phyloP scores from a whole-genome alignment of 2,797 vertebrate species.

The Sus cebifrons region DNA sequence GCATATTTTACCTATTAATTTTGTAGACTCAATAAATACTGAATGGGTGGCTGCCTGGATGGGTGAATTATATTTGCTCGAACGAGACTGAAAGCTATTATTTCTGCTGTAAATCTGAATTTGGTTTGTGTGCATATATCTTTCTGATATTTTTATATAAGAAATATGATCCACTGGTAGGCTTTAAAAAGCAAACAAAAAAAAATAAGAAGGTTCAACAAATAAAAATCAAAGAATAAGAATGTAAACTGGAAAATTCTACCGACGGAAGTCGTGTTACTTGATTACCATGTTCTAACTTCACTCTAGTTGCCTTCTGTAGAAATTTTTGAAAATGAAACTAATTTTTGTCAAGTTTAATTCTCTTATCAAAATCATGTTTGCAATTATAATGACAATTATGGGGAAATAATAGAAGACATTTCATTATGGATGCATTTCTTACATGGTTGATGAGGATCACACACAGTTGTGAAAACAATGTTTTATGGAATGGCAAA shows the following conservation, averaged over 20 bases:
- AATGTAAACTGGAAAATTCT: constrained; percentile 51
- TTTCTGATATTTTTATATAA: constrained; percentile 71
- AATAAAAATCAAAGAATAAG: constrained; percentile 39
- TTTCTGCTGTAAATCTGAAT: constrained; percentile 41
- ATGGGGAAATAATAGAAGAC: not conserved
- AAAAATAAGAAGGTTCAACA: not conserved
- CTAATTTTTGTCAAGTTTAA: constrained; percentile 42
- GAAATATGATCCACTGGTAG: constrained; percentile 28
- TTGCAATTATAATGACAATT: constrained; percentile 9
- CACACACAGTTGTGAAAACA: not conserved
- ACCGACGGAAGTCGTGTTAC: constrained; percentile 8
- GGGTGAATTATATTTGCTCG: constrained; percentile 50
- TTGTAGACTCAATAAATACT: constrained; percentile 46
- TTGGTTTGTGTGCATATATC: not conserved
- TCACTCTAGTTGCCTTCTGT: not conserved
- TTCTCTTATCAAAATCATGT: constrained; percentile 45
- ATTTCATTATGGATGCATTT: constrained; percentile 49
- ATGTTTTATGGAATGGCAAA: constrained; percentile 15
- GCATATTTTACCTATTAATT: constrained; percentile 27
- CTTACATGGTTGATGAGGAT: constrained; percentile 29
- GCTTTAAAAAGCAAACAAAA: not conserved
- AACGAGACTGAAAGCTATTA: constrained; percentile 37
- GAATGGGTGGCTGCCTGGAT: not conserved
- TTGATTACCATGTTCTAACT: not conserved
- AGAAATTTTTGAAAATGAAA: constrained; percentile 63